Base-by-base conservation (phyloP, 2,113 vertebrate genomes). In the Ameiurus melas region DNA sequence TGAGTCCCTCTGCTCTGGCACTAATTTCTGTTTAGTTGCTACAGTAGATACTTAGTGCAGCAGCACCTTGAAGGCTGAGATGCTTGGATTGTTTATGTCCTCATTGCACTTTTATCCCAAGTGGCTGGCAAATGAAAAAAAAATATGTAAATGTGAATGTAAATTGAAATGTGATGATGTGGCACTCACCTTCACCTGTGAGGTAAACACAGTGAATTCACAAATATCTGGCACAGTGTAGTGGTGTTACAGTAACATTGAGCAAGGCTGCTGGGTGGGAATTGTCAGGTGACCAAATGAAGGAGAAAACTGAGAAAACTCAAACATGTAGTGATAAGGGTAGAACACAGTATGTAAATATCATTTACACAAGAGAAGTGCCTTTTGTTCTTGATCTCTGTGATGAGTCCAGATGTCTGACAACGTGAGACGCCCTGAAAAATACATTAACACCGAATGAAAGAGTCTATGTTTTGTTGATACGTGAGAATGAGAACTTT, bases 131-230 rank as follows among this genome's bases (percentile, higher is more conserved):
- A 77, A 77, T 80, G n/a, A 80, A 80, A 57, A 80, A n/a, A 78
- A 55, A 17, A 53, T 14, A 80, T 80, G 51, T 30, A 80, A 80
- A 80, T 80, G 51, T 57, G 53, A 55, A 80, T 30, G 78, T 4
- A 57, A 80, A 80, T 30, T 53, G 1, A 80, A 80, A 80, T 80
- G 51, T 8, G 78, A 30, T 80, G 51, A 80, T 64, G 57, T 53
- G 39, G n/a, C 55, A 78, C 73, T 51, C 73, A 43, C 57, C 73
- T 64, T 79, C 39, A 79, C 71, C 73, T 86, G 85, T 22, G 12
- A 77, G 22, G 14, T 43, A 64, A 64, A 14, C 57, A 75, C 14
- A 39, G 20, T 27, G 30, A 55, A 85, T 51, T 57, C 30, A 13
- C 84, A 85, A 71, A 51, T 66, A 71, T 39, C 77, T 89, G 53